Evolutionary conservation across 2,888 invertebrate species (phyloP), one percentile per base, ranked within the genome.

Genomic region (Leptothorax acervorum): DNA sequence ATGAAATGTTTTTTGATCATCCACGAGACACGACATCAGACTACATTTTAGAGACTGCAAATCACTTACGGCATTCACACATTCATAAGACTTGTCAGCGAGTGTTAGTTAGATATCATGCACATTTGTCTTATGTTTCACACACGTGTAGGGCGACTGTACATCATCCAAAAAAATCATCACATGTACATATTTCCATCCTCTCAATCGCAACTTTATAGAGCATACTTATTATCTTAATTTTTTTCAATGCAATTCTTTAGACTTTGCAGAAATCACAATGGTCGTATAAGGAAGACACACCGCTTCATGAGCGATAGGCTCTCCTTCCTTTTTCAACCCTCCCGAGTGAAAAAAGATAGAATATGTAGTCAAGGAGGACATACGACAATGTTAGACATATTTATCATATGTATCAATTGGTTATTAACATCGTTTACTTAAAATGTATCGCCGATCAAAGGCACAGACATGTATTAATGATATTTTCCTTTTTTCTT

Each of bases 241-340:
- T 78, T 78, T 78, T 68, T 78, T 78, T 78, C 78, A 68, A 78
- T 78, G 78, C 78, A 68, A 68, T 78, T 76, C 76, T 76, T 71
- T 87, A 66, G 76, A 74, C 57, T 82, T 82, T 74, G 62, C 82
- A 76, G 82, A 76, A 65, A 66, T 57, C 75, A 75, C 82, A 75
- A 78, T 66, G 78, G 78, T 78, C 78, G 78, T 68, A 42, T 78
- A 78, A 68, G 78, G 78, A 78, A 78, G 78, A 78, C 78, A 78
- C 78, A 78, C 78, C 78, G 78, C 78, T 78, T 78, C 78, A 78
- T 78, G 70, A 78, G 78, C 68, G 78, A 78, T 78, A 78, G 78
- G 78, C 78, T 78, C 45, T 78, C 78, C 66, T 78, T 78, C 78
- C 78, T 78, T 78, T 78, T 78, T 78, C 78, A 78, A 78, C 78